Evolutionary conservation across 2,797 vertebrate species (phyloP).

Genomic region (Sebastes matsubarae): DNA sequence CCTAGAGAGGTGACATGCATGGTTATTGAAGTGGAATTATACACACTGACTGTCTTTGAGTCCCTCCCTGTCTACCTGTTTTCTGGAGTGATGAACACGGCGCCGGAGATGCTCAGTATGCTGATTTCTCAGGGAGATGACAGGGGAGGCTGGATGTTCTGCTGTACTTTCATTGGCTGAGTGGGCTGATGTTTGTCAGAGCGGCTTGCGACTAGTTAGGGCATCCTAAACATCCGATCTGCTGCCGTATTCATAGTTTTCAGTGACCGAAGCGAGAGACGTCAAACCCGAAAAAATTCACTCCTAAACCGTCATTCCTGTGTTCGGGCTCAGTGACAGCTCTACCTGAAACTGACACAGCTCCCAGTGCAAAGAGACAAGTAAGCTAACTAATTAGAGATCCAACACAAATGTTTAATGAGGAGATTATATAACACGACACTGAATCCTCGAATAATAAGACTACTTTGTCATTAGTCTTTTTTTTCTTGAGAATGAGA

Average conservation of each 20-base stretch:
- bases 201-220: not conserved
- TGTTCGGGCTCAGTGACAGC: not conserved
- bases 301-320: not conserved
- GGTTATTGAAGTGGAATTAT: constrained; percentile 31
- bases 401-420: constrained; percentile 58
- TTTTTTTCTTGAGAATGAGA: constrained; percentile 17
- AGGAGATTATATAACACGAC: constrained; percentile 42
- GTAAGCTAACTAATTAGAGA: constrained; percentile 45
- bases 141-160: constrained; percentile 32
- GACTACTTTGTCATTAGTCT: constrained; percentile 26
- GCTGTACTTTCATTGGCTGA: constrained; percentile 45
- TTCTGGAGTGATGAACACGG: constrained; percentile 24
- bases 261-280: constrained; percentile 24
- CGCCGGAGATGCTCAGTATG: constrained; percentile 28
- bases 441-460: constrained; percentile 19
- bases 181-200: constrained; percentile 44
- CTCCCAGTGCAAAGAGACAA: constrained; percentile 12
- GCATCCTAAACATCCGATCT: not conserved
- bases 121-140: constrained; percentile 32
- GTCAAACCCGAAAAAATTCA: constrained; percentile 6
- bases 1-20: not conserved
- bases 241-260: not conserved
- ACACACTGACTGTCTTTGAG: constrained; percentile 1
- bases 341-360: constrained; percentile 33
- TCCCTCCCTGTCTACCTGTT: constrained; percentile 7